Evolutionary conservation across 2,888 invertebrate genomes (phyloP).

Genomic region (Dryobota labecula): DNA sequence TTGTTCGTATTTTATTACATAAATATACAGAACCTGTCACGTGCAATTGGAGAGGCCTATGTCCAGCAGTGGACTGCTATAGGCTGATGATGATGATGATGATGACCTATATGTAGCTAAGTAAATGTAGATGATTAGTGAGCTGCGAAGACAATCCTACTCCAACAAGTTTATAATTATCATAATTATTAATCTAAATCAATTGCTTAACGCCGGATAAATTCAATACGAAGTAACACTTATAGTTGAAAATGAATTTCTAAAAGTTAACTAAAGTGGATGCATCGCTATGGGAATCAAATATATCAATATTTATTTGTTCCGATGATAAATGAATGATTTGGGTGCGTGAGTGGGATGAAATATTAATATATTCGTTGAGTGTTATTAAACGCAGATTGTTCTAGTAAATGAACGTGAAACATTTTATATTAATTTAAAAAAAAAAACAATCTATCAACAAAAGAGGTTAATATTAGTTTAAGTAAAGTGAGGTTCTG

Average conservation of each 20-base stretch:
- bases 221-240: not conserved
- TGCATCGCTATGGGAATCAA: not conserved
- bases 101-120: too few species aligned
- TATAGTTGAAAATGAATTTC: not conserved
- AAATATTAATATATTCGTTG: constrained; percentile 18
- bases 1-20: too few species aligned
- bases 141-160: too few species aligned
- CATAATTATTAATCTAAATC: too few species aligned
- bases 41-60: too few species aligned
- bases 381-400: constrained; percentile 15
- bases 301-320: constrained; percentile 22
- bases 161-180: too few species aligned
- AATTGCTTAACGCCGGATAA: not conserved
- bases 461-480: not conserved
- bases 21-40: too few species aligned
- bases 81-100: too few species aligned
- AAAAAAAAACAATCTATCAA: not conserved
- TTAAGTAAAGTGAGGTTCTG: not conserved
- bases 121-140: too few species aligned
- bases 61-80: too few species aligned
- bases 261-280: not conserved
- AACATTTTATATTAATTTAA: not conserved
- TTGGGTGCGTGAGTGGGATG: not conserved
- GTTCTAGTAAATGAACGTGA: not conserved
- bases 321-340: constrained; percentile 2